phyloP scores from a whole-genome alignment of 2,797 vertebrate species.

The Odontamblyopus lacepedii region DNA sequence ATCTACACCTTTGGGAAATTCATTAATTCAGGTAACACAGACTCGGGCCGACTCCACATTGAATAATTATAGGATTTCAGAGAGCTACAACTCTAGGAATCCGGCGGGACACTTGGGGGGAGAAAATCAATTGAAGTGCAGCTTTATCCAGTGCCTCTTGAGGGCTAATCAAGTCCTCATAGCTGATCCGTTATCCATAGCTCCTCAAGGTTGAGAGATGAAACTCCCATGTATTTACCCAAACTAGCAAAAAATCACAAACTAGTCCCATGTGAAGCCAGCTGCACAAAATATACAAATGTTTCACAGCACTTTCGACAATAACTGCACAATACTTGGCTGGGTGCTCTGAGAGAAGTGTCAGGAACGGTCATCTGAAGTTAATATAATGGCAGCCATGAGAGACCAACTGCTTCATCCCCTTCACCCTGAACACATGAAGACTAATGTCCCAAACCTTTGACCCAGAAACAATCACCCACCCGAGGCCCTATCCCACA shows the following conservation, averaged over 20 bases:
- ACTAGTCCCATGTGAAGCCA: slow-evolving; percentile 38
- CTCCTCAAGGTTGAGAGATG: slow-evolving; percentile 58
- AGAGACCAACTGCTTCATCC: slow-evolving; percentile 39
- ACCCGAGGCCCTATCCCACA: slow-evolving; percentile 47
- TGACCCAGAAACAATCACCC: slow-evolving; percentile 63
- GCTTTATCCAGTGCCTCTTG: slow-evolving; percentile 56
- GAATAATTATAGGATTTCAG: slow-evolving; percentile 63
- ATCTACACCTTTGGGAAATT: slow-evolving; percentile 61
- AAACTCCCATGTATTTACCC: slow-evolving; percentile 39
- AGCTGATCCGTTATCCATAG: slow-evolving; percentile 41
- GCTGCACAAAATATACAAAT: slow-evolving; percentile 26
- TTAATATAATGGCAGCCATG: slow-evolving; percentile 47
- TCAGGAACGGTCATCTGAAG: slow-evolving; percentile 29
- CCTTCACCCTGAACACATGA: slow-evolving; percentile 43
- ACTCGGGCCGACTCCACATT: slow-evolving; percentile 32
- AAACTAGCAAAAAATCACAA: slow-evolving; percentile 36
- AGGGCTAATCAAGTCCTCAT: slow-evolving; percentile 63
- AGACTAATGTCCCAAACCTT: slow-evolving; percentile 59
- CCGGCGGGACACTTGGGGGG: slow-evolving; percentile 32
- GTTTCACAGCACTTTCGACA: slow-evolving; percentile 22
- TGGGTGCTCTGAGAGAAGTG: slow-evolving; percentile 16
- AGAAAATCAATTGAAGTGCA: slow-evolving; percentile 62
- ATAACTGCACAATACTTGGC: slow-evolving; percentile 15
- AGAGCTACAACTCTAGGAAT: slow-evolving; percentile 60
- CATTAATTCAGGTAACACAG: slow-evolving; percentile 57